phyloP scores from a whole-genome alignment of 2,113 vertebrate species.

The Nibea coibor region DNA sequence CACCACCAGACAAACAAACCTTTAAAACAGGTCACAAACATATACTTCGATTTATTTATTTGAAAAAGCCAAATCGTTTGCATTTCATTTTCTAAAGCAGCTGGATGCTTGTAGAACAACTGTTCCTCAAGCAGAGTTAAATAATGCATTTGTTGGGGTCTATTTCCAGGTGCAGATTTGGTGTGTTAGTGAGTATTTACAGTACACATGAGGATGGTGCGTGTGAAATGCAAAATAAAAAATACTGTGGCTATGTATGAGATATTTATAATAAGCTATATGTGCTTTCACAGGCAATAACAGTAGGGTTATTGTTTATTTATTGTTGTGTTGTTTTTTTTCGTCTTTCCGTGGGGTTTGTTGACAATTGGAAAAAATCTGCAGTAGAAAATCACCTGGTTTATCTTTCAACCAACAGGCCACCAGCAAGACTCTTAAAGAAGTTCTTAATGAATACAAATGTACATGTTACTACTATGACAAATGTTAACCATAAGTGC shows the following conservation, averaged over 20 bases:
- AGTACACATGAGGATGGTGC: neutral
- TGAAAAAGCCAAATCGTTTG: too few relatives aligned
- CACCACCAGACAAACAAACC: neutral
- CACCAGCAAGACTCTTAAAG: neutral
- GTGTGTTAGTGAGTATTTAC: neutral
- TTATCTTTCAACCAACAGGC: neutral
- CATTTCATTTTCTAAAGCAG: neutral
- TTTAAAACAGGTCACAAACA: neutral
- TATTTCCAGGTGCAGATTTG: neutral
- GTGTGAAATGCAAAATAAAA: neutral
- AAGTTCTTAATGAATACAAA: slow-evolving; percentile 1
- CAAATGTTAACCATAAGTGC: slow-evolving; percentile 26
- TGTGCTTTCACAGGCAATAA: neutral
- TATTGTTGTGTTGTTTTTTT: neutral
- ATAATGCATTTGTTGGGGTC: neutral
- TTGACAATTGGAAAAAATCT: neutral
- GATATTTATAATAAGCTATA: neutral
- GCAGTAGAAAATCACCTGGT: neutral
- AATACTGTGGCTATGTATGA: neutral
- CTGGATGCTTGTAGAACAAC: neutral
- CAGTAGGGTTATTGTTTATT: neutral
- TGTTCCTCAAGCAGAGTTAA: neutral
- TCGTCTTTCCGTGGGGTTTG: neutral
- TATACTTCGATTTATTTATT: too few relatives aligned
- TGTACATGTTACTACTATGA: slow-evolving; percentile 5